Evolutionary conservation across 2,797 vertebrate genomes (phyloP).

Genomic region (Gymnothorax javanicus): DNA sequence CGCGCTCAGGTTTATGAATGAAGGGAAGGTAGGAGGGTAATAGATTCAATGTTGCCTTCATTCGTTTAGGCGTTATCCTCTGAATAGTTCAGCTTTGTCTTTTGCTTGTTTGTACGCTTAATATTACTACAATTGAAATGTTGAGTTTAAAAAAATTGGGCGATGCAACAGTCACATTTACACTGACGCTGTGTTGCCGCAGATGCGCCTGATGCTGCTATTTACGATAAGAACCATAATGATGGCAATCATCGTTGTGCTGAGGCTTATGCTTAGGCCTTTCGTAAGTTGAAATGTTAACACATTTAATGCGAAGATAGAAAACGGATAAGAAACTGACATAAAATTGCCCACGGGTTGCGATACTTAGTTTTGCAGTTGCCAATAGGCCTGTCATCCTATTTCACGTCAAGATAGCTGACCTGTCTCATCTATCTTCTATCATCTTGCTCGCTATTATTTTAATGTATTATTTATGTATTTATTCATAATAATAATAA

Average conservation of each 20-base stretch:
- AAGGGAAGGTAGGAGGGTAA: neutral
- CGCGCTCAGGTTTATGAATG: constrained; percentile 9
- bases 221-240: constrained; percentile 15
- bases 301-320: neutral
- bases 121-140: constrained; percentile 29
- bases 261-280: neutral
- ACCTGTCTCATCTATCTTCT: neutral
- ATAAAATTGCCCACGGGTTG: neutral
- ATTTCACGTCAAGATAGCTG: neutral
- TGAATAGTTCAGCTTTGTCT: neutral
- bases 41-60: neutral
- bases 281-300: neutral
- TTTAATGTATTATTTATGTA: neutral
- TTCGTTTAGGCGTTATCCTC: neutral
- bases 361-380: neutral
- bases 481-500: too few relatives aligned
- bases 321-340: neutral
- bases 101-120: constrained; percentile 33
- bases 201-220: constrained; percentile 26
- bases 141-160: neutral
- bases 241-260: neutral
- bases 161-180: constrained; percentile 17
- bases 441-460: neutral
- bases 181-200: neutral
- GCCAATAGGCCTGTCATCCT: neutral